Percentiles rank a stretch among this genome's conserved stretches.
phyloP scores from a whole-genome alignment of 2,113 vertebrate genomes.

The Actinemys pallida region DNA sequence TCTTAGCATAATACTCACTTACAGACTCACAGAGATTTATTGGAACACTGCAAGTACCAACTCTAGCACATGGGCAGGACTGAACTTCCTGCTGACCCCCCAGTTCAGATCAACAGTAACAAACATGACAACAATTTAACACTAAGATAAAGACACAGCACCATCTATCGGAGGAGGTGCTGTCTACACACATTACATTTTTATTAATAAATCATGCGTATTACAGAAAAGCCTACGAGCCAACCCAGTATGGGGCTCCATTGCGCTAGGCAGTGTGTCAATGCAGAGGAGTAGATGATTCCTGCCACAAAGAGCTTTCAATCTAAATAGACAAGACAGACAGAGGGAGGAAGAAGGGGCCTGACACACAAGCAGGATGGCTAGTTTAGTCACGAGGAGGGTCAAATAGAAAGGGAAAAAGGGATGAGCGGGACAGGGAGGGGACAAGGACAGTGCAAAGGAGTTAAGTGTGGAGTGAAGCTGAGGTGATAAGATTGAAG shows the following conservation, averaged over 20 bases:
- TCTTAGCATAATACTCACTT: not conserved
- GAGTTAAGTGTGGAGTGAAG: not conserved
- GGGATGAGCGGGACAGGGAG: not conserved
- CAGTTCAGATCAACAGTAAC: not conserved
- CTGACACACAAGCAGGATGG: not conserved
- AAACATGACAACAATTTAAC: not conserved
- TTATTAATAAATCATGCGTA: not conserved
- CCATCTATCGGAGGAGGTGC: not conserved
- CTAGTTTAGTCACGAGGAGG: not conserved
- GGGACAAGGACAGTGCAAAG: not conserved
- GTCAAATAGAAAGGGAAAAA: not conserved
- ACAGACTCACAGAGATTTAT: not conserved
- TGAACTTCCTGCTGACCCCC: not conserved
- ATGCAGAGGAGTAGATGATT: not conserved
- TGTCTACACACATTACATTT: not conserved
- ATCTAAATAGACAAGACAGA: not conserved
- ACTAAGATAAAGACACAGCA: too few species aligned
- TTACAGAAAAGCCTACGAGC: not conserved
- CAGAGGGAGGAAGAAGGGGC: not conserved
- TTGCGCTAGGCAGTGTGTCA: not conserved
- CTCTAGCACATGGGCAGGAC: not conserved
- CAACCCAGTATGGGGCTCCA: not conserved
- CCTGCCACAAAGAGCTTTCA: not conserved
- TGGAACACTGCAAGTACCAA: not conserved
- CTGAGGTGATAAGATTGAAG: not conserved